These are phyloP conservation scores for Mimachlamys varia DNA, from an alignment of 2,888 invertebrate genomes.

Conservation along the genomic window DNA sequence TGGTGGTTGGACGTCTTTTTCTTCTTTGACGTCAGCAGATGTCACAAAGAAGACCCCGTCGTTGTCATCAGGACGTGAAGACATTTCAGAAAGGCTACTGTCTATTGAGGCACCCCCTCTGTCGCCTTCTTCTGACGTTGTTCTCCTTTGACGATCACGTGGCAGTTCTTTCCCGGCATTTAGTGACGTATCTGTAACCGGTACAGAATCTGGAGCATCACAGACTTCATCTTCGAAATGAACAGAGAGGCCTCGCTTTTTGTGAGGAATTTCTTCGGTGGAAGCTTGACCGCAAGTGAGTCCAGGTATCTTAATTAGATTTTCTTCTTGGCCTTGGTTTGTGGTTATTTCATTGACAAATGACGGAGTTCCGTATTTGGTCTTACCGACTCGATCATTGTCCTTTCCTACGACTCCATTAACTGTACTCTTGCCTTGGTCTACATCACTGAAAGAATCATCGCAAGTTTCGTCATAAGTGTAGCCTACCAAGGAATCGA, in stretches of 20 bases:
- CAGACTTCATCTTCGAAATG: background rate
- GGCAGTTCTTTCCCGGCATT: background rate
- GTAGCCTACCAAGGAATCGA: background rate
- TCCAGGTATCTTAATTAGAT: background rate
- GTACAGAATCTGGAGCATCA: background rate
- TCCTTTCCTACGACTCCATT: background rate
- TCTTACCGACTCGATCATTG: background rate
- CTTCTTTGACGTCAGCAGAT: conserved; percentile 15
- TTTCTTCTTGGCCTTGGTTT: background rate
- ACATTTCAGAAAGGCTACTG: background rate
- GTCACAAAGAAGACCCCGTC: conserved; percentile 33
- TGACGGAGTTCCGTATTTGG: background rate
- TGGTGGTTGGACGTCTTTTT: conserved; percentile 37
- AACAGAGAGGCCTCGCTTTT: background rate
- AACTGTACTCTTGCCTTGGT: background rate
- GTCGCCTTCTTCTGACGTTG: background rate
- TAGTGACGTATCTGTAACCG: background rate
- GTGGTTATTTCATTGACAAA: background rate
- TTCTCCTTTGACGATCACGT: background rate
- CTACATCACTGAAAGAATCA: background rate
- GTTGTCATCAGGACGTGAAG: background rate
- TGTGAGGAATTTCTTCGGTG: background rate
- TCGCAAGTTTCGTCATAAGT: background rate
- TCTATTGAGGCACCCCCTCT: background rate
- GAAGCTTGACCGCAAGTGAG: background rate